Evolutionary conservation across 2,113 vertebrate genomes (phyloP).

Genomic region (Phycodurus eques): DNA sequence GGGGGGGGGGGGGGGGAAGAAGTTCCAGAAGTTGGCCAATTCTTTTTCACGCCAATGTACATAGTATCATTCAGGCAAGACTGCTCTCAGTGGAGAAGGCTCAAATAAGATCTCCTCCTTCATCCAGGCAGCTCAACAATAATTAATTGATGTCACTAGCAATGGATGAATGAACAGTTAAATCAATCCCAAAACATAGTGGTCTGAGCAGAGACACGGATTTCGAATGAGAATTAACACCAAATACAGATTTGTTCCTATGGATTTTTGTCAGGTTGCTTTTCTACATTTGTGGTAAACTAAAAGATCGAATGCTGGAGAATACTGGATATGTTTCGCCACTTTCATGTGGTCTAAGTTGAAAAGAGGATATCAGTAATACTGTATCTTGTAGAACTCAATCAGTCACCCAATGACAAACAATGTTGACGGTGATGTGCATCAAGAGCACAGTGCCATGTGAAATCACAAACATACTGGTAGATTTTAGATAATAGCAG

Average conservation of each 20-base stretch:
- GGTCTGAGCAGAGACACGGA: conserved; percentile 18
- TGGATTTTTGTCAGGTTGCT: conserved; percentile 2
- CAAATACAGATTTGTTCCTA: conserved; percentile 3
- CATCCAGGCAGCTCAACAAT: conserved; percentile 9
- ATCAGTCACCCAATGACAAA: conserved; percentile 3
- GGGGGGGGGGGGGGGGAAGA: too few species aligned
- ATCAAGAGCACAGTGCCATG: not conserved
- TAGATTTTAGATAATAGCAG: not conserved
- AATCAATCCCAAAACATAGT: conserved; percentile 17
- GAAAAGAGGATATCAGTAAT: not conserved
- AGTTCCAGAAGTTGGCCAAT: too few species aligned
- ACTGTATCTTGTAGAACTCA: conserved; percentile 5
- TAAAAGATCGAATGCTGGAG: conserved; percentile 11
- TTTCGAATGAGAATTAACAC: not conserved
- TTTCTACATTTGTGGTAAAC: conserved; percentile 12
- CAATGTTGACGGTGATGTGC: not conserved
- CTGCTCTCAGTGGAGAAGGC: not conserved
- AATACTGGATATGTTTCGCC: not conserved
- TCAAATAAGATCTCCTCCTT: not conserved
- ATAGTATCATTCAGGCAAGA: not conserved
- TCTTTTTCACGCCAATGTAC: too few species aligned
- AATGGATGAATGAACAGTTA: conserved; percentile 16
- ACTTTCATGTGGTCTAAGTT: not conserved
- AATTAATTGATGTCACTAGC: conserved; percentile 26
- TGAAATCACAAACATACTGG: not conserved